A percentile compares a stretch with the other conserved stretches of the same genome.
Conservation (phyloP, 2,113 vertebrate genomes). For the Lipophrys pholis region DNA sequence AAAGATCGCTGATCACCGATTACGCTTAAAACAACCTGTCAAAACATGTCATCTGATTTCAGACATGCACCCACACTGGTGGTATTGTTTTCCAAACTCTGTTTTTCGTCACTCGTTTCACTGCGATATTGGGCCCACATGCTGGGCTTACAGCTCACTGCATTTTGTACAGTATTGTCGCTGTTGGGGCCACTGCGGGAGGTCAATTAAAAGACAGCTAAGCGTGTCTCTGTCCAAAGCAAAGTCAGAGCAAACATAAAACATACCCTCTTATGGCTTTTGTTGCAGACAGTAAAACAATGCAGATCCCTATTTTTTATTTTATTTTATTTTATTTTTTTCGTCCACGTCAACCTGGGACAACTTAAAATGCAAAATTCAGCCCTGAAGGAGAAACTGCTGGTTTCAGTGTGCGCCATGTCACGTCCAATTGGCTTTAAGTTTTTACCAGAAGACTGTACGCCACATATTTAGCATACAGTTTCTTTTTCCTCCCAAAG, state of each 20-base stretch:
- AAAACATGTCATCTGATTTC: slow-evolving; percentile 22
- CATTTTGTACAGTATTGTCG: slow-evolving; percentile 8
- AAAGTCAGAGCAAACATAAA: slow-evolving; percentile 45
- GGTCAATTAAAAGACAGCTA: slow-evolving; percentile 44
- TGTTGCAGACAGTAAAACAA: slow-evolving; percentile 48
- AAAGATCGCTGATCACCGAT: slow-evolving; percentile 13
- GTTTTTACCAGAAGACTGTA: slow-evolving; percentile 15
- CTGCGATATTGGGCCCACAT: slow-evolving; percentile 33
- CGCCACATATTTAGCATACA: slow-evolving; percentile 3
- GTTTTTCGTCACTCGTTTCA: slow-evolving; percentile 34
- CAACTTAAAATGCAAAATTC: slow-evolving; percentile 25
- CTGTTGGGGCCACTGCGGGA: slow-evolving; percentile 19
- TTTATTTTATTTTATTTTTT: slow-evolving; percentile 50
- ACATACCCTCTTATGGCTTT: slow-evolving; percentile 37
- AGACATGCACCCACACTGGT: slow-evolving; percentile 20
- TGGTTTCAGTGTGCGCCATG: slow-evolving; percentile 28
- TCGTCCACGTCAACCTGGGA: slow-evolving; percentile 41
- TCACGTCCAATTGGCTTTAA: slow-evolving; percentile 23
- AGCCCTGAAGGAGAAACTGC: slow-evolving; percentile 12
- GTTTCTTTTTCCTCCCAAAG: background rate
- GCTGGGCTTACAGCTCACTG: slow-evolving; percentile 31
- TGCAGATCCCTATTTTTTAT: slow-evolving; percentile 7
- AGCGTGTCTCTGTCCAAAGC: slow-evolving; percentile 19
- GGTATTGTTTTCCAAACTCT: slow-evolving; percentile 41
- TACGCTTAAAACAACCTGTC: slow-evolving; percentile 22